phyloP scores from a whole-genome alignment of 2,888 invertebrate species.

The Spialia ferax region DNA sequence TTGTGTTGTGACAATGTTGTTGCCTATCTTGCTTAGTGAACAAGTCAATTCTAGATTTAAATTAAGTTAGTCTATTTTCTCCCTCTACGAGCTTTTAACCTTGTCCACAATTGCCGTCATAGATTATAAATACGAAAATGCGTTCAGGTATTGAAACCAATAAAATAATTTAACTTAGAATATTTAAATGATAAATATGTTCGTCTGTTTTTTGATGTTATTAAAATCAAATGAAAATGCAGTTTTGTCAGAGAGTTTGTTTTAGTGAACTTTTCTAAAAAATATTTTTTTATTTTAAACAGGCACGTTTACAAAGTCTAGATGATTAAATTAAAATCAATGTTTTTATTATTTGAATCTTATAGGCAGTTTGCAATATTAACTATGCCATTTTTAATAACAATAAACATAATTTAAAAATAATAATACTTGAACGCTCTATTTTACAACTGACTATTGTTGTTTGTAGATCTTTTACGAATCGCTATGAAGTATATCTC shows the following conservation, averaged over 20 bases:
- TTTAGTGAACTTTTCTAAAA: too few relatives aligned
- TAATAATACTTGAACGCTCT: slow-evolving; percentile 8
- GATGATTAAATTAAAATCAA: too few relatives aligned
- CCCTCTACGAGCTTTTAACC: slow-evolving; percentile 19
- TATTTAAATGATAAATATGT: too few relatives aligned
- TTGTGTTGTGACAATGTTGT: slow-evolving; percentile 26
- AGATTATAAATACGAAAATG: not conserved
- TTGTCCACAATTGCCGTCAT: slow-evolving; percentile 24
- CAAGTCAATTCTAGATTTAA: slow-evolving; percentile 43
- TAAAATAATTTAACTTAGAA: not conserved
- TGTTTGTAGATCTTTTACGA: slow-evolving; percentile 15
- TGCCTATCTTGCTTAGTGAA: slow-evolving; percentile 21
- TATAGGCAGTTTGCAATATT: too few relatives aligned
- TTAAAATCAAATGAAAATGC: too few relatives aligned
- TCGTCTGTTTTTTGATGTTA: too few relatives aligned
- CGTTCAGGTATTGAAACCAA: slow-evolving; percentile 13
- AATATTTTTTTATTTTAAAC: too few relatives aligned
- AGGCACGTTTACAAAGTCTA: too few relatives aligned
- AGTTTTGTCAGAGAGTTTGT: too few relatives aligned
- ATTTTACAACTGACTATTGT: not conserved
- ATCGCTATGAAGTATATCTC: slow-evolving; percentile 12
- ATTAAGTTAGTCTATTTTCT: slow-evolving; percentile 29
- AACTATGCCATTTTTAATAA: not conserved
- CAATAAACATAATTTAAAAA: not conserved
- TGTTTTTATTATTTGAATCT: too few relatives aligned